Percentiles rank a stretch among this genome's conserved stretches.
Evolutionary conservation across 1,140 invertebrate species (phyloP).

Genomic region (Cephus cinctus): DNA sequence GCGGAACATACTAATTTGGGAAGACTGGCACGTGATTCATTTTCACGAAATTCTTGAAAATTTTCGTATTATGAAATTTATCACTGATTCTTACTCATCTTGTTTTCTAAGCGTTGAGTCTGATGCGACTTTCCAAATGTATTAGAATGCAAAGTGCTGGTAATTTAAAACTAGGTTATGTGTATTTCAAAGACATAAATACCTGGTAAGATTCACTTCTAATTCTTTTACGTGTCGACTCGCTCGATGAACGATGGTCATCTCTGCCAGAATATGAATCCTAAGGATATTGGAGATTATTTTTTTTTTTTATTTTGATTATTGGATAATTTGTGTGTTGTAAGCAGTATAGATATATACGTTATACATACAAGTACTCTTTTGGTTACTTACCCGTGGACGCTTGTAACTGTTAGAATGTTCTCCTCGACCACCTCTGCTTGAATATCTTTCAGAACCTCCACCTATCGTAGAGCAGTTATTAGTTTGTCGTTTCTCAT

Average conservation of each 20-base stretch:
- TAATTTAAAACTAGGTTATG: too few relatives aligned
- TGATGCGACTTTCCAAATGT: background rate
- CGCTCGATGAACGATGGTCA: conserved; percentile 46
- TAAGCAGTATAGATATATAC: background rate
- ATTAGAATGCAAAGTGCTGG: background rate
- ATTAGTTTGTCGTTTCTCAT: too few relatives aligned
- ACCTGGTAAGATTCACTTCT: conserved; percentile 51
- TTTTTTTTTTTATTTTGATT: background rate
- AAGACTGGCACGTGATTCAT: too few relatives aligned
- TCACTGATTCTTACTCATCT: too few relatives aligned
- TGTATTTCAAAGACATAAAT: conserved; percentile 30
- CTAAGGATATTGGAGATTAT: conserved; percentile 19
- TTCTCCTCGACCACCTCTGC: conserved; percentile 46
- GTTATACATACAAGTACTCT: background rate
- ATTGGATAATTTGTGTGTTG: background rate
- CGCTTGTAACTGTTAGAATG: conserved; percentile 49
- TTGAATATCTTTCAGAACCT: conserved; percentile 46
- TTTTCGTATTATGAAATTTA: too few relatives aligned
- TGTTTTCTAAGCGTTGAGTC: too few relatives aligned
- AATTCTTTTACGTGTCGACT: conserved; percentile 44
- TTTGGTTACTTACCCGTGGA: conserved; percentile 35
- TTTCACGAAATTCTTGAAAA: too few relatives aligned
- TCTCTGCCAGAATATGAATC: conserved; percentile 45
- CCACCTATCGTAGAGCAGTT: conserved; percentile 13
- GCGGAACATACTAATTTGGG: too few relatives aligned